Conservation (phyloP, 2,797 vertebrate species). For the Rhadinocentrus ornatus region DNA sequence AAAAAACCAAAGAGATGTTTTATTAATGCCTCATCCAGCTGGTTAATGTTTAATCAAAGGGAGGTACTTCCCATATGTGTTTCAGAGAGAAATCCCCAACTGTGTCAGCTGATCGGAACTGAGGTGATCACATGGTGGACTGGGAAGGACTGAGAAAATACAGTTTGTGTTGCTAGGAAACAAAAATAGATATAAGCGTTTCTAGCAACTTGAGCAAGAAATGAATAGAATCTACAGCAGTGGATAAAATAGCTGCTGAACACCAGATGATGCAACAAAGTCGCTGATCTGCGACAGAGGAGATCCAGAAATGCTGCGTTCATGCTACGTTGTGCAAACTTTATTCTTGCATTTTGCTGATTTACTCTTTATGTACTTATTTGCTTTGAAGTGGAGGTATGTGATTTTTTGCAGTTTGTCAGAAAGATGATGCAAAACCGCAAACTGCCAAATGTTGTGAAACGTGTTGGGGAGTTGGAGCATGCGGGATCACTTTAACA, state of each 20-base stretch:
- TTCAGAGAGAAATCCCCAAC: constrained; percentile 20
- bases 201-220: neutral
- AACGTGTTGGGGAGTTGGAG: neutral
- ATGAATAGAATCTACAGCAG: neutral
- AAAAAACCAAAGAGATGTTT: constrained; percentile 14
- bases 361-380: neutral
- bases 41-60: constrained; percentile 64
- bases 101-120: constrained; percentile 46
- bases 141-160: constrained; percentile 21
- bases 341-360: neutral
- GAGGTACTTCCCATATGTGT: neutral
- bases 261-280: neutral
- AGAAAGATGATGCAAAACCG: too few species aligned
- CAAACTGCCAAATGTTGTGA: neutral
- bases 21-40: constrained; percentile 29
- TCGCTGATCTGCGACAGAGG: neutral
- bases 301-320: too few species aligned
- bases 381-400: neutral
- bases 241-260: constrained; percentile 3
- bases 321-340: neutral
- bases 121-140: constrained; percentile 39
- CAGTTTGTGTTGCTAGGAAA: constrained; percentile 42
- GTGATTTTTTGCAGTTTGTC: neutral
- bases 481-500: neutral
- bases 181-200: neutral